These are phyloP conservation scores for Sitophilus oryzae DNA, from an alignment of 1,140 invertebrate genomes.

Conservation along the genomic window DNA sequence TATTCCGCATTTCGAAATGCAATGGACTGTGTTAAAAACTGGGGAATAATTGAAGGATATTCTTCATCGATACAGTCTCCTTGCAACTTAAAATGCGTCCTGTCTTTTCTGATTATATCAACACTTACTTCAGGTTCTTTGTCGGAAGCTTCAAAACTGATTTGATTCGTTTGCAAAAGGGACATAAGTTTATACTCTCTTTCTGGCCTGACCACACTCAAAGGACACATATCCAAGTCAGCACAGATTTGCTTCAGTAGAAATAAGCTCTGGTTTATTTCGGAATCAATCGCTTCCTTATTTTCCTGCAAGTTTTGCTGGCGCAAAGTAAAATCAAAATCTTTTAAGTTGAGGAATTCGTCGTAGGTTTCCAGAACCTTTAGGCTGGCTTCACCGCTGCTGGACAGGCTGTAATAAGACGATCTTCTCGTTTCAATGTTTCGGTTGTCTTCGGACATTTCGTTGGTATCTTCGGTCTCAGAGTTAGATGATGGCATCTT, in stretches of 20 bases:
- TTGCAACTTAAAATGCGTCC: too few relatives aligned
- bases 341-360: constrained; percentile 14
- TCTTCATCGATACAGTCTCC: neutral
- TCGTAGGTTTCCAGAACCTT: constrained; percentile 17
- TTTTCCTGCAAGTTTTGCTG: neutral
- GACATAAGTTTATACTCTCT: constrained; percentile 1
- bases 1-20: neutral
- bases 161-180: neutral
- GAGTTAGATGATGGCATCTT: too few relatives aligned
- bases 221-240: neutral
- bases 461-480: too few relatives aligned
- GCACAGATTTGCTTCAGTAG: constrained; percentile 12
- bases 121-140: neutral
- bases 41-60: neutral
- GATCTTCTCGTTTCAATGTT: neutral
- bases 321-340: constrained; percentile 1
- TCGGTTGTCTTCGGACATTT: neutral
- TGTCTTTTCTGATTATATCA: constrained; percentile 2
- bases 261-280: neutral
- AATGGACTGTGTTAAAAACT: neutral
- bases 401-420: constrained; percentile 10
- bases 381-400: neutral
- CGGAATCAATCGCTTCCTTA: neutral
- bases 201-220: neutral
- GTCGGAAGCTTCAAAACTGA: neutral